Base-by-base conservation (phyloP, 2,888 invertebrate genomes). In the Xanthia icteritia region DNA sequence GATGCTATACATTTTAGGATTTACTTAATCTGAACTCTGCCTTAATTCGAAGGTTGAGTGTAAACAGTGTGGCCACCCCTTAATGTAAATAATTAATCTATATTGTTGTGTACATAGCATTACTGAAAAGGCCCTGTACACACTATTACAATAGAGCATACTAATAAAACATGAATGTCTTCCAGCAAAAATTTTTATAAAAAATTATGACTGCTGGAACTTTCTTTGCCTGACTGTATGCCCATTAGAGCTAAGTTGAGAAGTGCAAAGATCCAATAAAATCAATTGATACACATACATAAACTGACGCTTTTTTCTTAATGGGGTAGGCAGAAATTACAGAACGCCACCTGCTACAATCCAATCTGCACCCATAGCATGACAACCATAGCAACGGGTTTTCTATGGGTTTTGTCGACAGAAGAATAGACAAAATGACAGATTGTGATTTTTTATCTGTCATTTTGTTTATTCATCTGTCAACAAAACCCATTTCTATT, bases 121-220 rank as follows among this genome's bases (percentile, higher is more conserved):
- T 76, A 61, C 39, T 77, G 83, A 80, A 83, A 83, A 80, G 13
- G 56, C 11, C 27, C 45, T 4, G 8, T 9, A 42, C 17, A 31
- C 45, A 63, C 56, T 64, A 73, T 39, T 31, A 77, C 60, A 77
- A 77, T 61, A 65, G 31, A 56, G 31, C 31, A 61, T 77, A 65
- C 13, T 58, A 81, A 48, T 69, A 58, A 45, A 60, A 61, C 23
- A 39, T 31, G 13, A 61, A 48, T 75, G 17, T 27, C 39, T 51
- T 51, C 13, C 13, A 74, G 17, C 1, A 20, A n/a, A 3, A 20
- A 36, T 68, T 68, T 17, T 20, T 15, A 31, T 31, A n/a, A 23
- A 66, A 71, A 65, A 27, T 27, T 45, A 45, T 31, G 15, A 31
- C 42, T 31, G 17, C 11, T 23, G 5, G 3, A 17, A 20, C n/a